These are phyloP conservation scores for Caenorhabditis sp. DNA, from an alignment of 2,888 invertebrate species.

Conservation along the genomic window DNA sequence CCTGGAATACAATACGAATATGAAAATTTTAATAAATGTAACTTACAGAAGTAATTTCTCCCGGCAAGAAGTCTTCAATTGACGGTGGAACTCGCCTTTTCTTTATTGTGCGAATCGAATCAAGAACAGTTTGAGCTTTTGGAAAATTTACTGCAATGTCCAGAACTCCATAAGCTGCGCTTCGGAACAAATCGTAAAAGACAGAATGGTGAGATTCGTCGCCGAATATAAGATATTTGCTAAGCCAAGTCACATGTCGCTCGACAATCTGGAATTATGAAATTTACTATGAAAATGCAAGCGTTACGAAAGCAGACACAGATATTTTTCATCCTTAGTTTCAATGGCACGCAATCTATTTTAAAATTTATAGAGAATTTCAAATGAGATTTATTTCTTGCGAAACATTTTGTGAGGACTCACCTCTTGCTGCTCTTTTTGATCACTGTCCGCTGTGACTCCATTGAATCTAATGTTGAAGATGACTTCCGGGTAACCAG, in stretches of 20 bases:
- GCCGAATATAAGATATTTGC: constrained; percentile 59
- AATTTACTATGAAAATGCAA: neutral
- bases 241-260: constrained; percentile 67
- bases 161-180: constrained; percentile 68
- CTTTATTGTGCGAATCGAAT: neutral
- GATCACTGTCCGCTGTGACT: constrained; percentile 69
- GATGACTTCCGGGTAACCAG: constrained; percentile 61
- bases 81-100: constrained; percentile 10
- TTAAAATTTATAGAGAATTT: no score
- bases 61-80: constrained; percentile 32
- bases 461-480: constrained; percentile 74
- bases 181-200: constrained; percentile 70
- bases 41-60: constrained; percentile 55
- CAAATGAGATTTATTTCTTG: no score
- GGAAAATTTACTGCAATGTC: constrained; percentile 63
- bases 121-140: no score
- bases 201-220: constrained; percentile 27
- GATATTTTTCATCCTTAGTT: no score
- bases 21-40: no score
- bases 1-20: constrained; percentile 37
- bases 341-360: no score
- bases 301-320: no score
- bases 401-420: no score
- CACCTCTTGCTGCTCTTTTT: constrained; percentile 68
- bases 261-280: constrained; percentile 67